Evolutionary conservation across 2,888 invertebrate genomes (phyloP).

Genomic region (Diachrysia chrysitis): DNA sequence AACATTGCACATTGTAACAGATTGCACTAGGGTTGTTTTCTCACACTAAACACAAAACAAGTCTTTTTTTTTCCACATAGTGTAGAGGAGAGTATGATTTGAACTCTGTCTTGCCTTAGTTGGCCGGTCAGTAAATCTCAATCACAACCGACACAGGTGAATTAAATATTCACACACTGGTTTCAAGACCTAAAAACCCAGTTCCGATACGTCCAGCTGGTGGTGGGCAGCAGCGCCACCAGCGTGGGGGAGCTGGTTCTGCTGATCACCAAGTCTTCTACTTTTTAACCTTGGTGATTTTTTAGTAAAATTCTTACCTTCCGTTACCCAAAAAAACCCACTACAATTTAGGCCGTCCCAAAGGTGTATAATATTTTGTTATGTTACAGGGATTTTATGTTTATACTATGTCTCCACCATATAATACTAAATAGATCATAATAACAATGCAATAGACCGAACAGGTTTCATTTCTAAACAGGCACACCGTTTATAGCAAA

Average conservation of each 20-base stretch:
- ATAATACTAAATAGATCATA: too few species aligned
- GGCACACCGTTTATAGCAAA: too few species aligned
- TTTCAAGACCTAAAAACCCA: not conserved
- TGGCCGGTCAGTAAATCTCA: not conserved
- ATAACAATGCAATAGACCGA: too few species aligned
- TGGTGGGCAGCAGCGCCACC: slow-evolving; percentile 38
- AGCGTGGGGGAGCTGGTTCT: slow-evolving; percentile 21
- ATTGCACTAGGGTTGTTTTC: too few species aligned
- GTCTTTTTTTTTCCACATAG: not conserved
- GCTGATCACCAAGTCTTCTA: slow-evolving; percentile 33
- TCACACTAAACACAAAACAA: too few species aligned
- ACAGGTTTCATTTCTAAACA: too few species aligned
- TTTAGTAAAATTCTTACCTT: not conserved
- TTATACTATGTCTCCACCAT: too few species aligned
- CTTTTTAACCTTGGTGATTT: slow-evolving; percentile 23
- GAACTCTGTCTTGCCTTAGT: not conserved
- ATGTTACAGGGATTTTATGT: too few species aligned
- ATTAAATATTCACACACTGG: not conserved
- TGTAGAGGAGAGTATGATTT: not conserved
- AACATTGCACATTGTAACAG: too few species aligned
- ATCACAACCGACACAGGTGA: not conserved
- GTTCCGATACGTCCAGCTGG: not conserved
- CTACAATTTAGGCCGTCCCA: too few species aligned
- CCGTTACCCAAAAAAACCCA: too few species aligned
- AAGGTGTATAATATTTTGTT: too few species aligned